Conservation (phyloP, 2,888 invertebrate species). For the Monopis laevigella region DNA sequence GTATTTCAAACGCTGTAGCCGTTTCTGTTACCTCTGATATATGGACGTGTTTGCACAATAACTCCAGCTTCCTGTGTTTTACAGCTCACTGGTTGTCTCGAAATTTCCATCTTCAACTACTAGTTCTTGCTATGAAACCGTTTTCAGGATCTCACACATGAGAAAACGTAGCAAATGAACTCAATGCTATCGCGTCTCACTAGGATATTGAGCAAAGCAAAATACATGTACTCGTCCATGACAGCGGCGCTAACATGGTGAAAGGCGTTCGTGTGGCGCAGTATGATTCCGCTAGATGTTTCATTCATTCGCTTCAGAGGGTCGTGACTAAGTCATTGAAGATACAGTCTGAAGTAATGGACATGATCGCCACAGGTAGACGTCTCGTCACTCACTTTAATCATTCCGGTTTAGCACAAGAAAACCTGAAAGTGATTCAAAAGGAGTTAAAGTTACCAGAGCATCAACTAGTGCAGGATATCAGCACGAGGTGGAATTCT, state of each 20-base stretch:
- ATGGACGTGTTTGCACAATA: constrained; percentile 1
- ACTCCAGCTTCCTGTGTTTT: neutral
- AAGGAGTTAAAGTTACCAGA: constrained; percentile 24
- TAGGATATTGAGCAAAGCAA: constrained; percentile 26
- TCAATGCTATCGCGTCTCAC: constrained; percentile 20
- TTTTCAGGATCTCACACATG: no score
- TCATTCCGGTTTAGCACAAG: constrained; percentile 22
- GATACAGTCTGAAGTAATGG: constrained; percentile 22
- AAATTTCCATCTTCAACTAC: constrained; percentile 16
- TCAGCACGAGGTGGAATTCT: constrained; percentile 14
- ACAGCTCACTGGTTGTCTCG: constrained; percentile 12
- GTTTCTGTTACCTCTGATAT: constrained; percentile 22
- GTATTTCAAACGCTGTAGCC: constrained; percentile 20
- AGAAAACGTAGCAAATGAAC: no score
- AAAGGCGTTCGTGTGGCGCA: constrained; percentile 23
- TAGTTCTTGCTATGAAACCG: constrained; percentile 21
- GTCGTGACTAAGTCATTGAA: constrained; percentile 24
- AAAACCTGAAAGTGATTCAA: constrained; percentile 22
- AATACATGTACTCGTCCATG: constrained; percentile 25
- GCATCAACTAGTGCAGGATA: no score
- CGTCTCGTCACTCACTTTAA: constrained; percentile 27
- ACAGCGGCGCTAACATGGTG: constrained; percentile 26
- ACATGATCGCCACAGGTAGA: constrained; percentile 23
- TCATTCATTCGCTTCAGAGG: constrained; percentile 25
- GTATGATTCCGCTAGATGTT: no score